Evolutionary conservation across 2,113 vertebrate genomes (phyloP).

Genomic region (Ceyx margarethae): DNA sequence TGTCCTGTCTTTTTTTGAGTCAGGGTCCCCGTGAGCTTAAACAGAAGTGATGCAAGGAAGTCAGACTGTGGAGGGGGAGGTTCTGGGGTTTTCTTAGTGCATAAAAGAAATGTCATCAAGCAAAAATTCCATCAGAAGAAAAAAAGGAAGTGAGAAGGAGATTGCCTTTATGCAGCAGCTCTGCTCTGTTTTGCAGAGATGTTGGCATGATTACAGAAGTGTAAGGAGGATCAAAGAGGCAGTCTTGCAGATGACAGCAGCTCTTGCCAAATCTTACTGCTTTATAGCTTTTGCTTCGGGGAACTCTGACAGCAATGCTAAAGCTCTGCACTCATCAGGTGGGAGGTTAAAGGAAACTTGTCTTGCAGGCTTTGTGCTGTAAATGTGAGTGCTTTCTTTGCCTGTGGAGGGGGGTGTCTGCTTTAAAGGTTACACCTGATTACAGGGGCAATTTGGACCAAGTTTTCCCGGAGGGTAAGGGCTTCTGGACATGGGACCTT

Average conservation of each 20-base stretch:
- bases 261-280: slow-evolving; percentile 34
- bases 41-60: neutral
- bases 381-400: neutral
- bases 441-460: neutral
- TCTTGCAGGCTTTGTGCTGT: neutral
- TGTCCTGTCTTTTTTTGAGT: neutral
- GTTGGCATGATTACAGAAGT: slow-evolving; percentile 37
- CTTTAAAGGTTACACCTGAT: neutral
- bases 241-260: slow-evolving; percentile 34
- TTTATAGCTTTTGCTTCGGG: slow-evolving; percentile 26
- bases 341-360: slow-evolving; percentile 13
- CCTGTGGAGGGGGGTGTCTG: neutral
- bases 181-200: slow-evolving; percentile 38
- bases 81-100: neutral
- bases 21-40: neutral
- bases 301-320: neutral
- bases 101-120: neutral
- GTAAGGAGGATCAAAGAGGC: slow-evolving; percentile 53
- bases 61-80: neutral
- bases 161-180: slow-evolving; percentile 2
- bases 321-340: neutral
- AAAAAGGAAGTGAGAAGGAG: neutral
- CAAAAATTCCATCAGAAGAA: neutral
- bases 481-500: neutral
- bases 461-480: neutral